Base-by-base conservation (phyloP, 2,113 vertebrate species). In the Anarhynchus alexandrinus region DNA sequence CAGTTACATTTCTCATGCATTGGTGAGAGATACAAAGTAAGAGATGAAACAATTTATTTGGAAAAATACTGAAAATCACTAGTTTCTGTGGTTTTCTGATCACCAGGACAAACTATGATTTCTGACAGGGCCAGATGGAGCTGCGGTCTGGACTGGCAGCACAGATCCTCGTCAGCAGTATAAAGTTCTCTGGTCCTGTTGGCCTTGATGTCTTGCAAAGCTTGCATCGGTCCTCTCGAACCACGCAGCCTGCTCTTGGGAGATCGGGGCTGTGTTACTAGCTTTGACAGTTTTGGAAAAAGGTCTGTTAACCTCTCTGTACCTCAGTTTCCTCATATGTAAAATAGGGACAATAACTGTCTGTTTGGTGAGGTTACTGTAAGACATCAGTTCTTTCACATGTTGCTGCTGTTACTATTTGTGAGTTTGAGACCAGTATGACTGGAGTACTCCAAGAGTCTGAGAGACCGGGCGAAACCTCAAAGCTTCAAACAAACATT, bases 41-140 rank as follows among this genome's bases (percentile, higher is more conserved):
- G n/a, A 91, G 40, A 61, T 61, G 15, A 90, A 93, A 79, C 11
- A 43, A 27, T 43, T 72, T 23, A 47, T 92, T 78, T 82, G 34
- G 32, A 61, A 83, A 69, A 86, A 73, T 32, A 58, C 11, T 52
- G 65, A 66, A 92, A 74, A 93, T 34, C 1, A 32, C n/a, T 71
- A 18, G 10, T 77, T 88, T 72, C 69, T 88, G 81, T 86, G 80
- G 20, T 57, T 86, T 87, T 72, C 42, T 76, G 61, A 51, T 45
- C 62, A 65, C 36, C 25, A 65, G 40, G 40, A 81, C 38, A 91
- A 85, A 67, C 11, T 27, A 40, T 42, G 58, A 67, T 52, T 93
- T 88, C 82, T 90, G 82, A 88, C 80, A 87, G 73, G 82, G 30
- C 27, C 52, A 76, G 76, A 67, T 81, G 84, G 76, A 91, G 14